Evolutionary conservation across 2,888 invertebrate genomes (phyloP), one percentile per base, ranked within the genome.

Genomic region (Watsonalla binaria): DNA sequence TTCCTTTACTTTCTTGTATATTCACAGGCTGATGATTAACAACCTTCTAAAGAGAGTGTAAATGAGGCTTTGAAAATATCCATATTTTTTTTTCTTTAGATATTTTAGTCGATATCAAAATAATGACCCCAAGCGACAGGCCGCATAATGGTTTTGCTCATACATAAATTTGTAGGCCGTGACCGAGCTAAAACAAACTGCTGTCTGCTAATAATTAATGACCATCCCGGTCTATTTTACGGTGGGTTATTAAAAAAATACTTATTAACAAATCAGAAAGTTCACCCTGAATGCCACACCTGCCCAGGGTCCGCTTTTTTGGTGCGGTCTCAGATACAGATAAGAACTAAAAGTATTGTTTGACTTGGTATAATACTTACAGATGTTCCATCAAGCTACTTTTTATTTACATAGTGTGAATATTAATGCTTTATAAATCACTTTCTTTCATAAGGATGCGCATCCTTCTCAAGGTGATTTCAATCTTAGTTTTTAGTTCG

Each of bases 141-240:
- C 78, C 82, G 11, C 78, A 80, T 85, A 86, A 88, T 86, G 86
- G 81, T 80, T 82, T 74, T 58, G 81, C 82, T 82, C 80, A 82
- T 84, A 87, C 81, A 86, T 86, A 87, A 86, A 85, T 86, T 87
- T 80, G 77, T 80, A 72, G 71, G 70, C 82, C 84, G 77, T 84
- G 86, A 86, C 84, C 81, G 75, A 78, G 77, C 77, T 80, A 84
- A 87, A 88, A 90, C 87, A 90, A 87, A 90, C 86, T 84, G 83
- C 78, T 75, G 73, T 69, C 76, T 74, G 56, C 65, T 68, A 75
- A 83, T 87, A 88, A 89, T 88, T 88, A 87, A 89, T 86, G 87
- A 84, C 80, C 80, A 72, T 78, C 80, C 80, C 76, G 76, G 77
- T 84, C 84, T 83, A 86, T 90, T 89, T 86, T 84, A 90, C 84